These are phyloP conservation scores for Onychomys arenicola DNA, from an alignment of 2,797 vertebrate species.

Conservation along the genomic window DNA sequence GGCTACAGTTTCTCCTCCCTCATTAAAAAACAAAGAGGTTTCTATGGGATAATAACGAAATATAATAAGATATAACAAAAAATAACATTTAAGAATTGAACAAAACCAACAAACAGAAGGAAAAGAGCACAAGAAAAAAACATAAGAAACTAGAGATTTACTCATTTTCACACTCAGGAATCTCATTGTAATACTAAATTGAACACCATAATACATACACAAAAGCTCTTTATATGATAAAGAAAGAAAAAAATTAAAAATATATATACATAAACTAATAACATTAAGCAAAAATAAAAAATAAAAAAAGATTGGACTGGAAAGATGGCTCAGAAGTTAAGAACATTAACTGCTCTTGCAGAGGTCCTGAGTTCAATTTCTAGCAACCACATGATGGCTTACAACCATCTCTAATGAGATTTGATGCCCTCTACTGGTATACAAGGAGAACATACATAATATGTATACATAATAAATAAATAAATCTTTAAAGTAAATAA, in stretches of 20 bases:
- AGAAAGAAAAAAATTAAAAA: neutral
- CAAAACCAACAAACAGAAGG: neutral
- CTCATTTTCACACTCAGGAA: neutral
- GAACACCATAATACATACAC: neutral
- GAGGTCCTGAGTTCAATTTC: neutral
- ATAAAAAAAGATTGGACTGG: neutral
- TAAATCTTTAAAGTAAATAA: neutral
- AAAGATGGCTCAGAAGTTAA: neutral
- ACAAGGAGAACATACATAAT: rapidly evolving
- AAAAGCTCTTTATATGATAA: neutral
- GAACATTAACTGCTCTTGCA: neutral
- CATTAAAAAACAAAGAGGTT: neutral
- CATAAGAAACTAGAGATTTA: neutral
- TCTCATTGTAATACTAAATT: neutral
- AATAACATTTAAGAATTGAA: neutral
- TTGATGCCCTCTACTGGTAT: neutral
- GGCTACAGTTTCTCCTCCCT: neutral
- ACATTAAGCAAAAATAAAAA: neutral
- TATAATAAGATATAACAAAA: neutral
- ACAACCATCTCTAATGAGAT: neutral
- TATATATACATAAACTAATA: neutral
- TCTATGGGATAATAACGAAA: neutral
- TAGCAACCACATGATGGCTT: neutral
- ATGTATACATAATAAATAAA: neutral
- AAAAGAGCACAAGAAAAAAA: neutral